Percentiles rank a stretch among this genome's conserved stretches.
These are phyloP conservation scores for Meriones psammophilus DNA, from an alignment of 2,797 vertebrate species.

Conservation along the genomic window DNA sequence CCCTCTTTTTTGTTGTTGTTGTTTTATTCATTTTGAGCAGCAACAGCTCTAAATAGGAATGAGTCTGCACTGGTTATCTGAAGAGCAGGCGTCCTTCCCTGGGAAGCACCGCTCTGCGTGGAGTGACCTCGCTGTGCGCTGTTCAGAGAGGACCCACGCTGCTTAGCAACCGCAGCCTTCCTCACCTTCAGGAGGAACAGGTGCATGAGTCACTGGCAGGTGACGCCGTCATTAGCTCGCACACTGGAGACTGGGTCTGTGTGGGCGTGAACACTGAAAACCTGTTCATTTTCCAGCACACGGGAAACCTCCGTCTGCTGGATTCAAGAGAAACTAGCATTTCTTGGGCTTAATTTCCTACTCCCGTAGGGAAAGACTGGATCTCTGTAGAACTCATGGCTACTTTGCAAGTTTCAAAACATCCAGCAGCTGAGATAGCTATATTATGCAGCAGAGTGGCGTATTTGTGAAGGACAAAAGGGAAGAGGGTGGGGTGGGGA, in stretches of 20 bases:
- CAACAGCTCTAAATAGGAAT: slow-evolving; percentile 30
- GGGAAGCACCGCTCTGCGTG: slow-evolving; percentile 49
- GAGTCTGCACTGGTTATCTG: neutral
- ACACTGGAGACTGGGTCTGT: slow-evolving; percentile 45
- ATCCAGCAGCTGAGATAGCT: neutral
- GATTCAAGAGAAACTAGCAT: neutral
- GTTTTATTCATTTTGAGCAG: slow-evolving; percentile 34
- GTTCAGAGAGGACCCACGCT: slow-evolving; percentile 55
- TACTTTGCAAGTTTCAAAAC: slow-evolving; percentile 34
- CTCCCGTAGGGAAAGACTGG: neutral
- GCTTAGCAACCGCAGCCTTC: slow-evolving; percentile 67
- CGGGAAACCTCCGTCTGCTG: slow-evolving; percentile 55
- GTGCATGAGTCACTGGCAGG: slow-evolving; percentile 69
- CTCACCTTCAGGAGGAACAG: slow-evolving; percentile 62
- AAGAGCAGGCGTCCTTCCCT: slow-evolving; percentile 17
- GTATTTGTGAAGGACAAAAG: neutral
- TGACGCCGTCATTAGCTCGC: slow-evolving; percentile 60
- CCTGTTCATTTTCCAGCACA: neutral
- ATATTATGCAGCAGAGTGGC: neutral
- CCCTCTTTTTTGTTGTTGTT: slow-evolving; percentile 11
- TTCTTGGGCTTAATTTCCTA: neutral
- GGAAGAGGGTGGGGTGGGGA: neutral
- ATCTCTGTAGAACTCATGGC: neutral
- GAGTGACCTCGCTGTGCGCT: slow-evolving; percentile 42
- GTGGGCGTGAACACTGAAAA: neutral